Base-by-base conservation (phyloP, 64 coral and sea anemone species). In the Trachythela sp. region DNA sequence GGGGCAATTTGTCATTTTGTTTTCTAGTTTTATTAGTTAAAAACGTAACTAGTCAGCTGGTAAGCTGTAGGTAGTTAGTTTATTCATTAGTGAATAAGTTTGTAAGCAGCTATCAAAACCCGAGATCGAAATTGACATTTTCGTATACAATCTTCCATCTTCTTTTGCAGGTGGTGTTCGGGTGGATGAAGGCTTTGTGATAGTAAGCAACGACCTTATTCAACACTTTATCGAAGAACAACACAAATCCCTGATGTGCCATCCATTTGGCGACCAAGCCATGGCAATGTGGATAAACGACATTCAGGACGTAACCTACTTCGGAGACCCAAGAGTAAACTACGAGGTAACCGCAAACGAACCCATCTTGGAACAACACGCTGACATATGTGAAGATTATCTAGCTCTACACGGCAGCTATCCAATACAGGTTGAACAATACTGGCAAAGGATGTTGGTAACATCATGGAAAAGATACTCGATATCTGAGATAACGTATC, bases 221-320 rank as follows among this genome's bases (percentile, higher is more conserved):
- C 31, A 84, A 52, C 91, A 98, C 18, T 98, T 98, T 48, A 70
- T 94, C n/a, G 52, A 86, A 15, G 92, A 89, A 22, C 94, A 91
- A 72, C 32, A 83, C 30, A 84, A 68, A 13, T 17, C 71, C 10
- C 90, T 98, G 33, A 51, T 98, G 45, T 98, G 95, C 48, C 95
- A 98, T 89, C 95, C 95, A 0, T 98, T 88, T 39, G 95, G 95
- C 0, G 95, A 98, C 32, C 95, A 98, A 54, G 85, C 91, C 58
- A 20, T 98, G 32, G 95, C 95, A n/a, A 52, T 98, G 70, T 98
- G 95, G 95, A 92, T 98, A 39, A 98, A 98, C 30, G 59, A 98
- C 70, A 75, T 92, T 56, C 60, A 68, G 48, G 84, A 93, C 64
- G 84, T 88, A 20, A 92, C 92, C 43, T 92, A 92, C 30, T 94